Percentiles rank a stretch among this genome's conserved stretches.
phyloP scores from a whole-genome alignment of 2,113 vertebrate species.

The Limnothrissa miodon region DNA sequence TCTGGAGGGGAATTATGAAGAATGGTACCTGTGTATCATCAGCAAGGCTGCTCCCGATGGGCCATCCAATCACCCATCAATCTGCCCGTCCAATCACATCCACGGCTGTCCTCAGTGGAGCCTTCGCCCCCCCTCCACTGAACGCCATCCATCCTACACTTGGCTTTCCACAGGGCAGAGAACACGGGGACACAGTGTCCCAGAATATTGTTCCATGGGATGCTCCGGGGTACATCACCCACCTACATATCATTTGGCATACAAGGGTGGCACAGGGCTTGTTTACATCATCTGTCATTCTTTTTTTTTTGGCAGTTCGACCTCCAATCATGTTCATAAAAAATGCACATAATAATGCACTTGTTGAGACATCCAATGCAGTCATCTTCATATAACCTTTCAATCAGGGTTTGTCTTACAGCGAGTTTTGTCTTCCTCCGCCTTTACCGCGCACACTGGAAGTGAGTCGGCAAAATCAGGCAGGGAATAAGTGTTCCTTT shows the following conservation, averaged over 20 bases:
- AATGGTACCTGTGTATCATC: conserved; percentile 60
- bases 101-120: background rate
- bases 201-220: conserved; percentile 8
- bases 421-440: conserved; percentile 44
- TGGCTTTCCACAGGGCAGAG: conserved; percentile 22
- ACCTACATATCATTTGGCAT: conserved; percentile 41
- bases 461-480: background rate
- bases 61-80: conserved; percentile 35
- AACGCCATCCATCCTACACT: conserved; percentile 30
- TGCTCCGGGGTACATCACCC: conserved; percentile 26
- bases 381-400: conserved; percentile 49
- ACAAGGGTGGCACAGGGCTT: background rate
- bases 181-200: conserved; percentile 33
- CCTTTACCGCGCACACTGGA: conserved; percentile 27
- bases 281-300: conserved; percentile 10
- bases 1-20: background rate
- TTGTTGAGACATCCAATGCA: conserved; percentile 69
- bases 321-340: conserved; percentile 47
- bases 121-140: conserved; percentile 36
- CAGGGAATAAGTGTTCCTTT: conserved; percentile 2
- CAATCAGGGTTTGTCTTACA: conserved; percentile 55
- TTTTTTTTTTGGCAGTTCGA: conserved; percentile 63
- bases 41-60: conserved; percentile 37
- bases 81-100: conserved; percentile 33
- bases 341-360: conserved; percentile 66